Evolutionary conservation across 2,113 vertebrate species (phyloP).

Genomic region (Lagopus leucura): DNA sequence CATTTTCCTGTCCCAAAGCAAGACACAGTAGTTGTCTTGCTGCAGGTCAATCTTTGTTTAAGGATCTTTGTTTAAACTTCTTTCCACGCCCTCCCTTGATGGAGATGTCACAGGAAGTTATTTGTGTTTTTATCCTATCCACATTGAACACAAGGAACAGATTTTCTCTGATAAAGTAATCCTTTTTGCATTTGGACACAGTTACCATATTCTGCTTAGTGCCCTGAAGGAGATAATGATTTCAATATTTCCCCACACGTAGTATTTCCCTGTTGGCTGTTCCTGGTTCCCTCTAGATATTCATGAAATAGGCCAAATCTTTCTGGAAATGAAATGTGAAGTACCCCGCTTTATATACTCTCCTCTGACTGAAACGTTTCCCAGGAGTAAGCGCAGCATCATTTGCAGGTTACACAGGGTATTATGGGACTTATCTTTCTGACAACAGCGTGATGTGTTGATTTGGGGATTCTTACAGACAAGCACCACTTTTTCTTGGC

Average conservation of each 20-base stretch:
- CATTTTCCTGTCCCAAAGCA: slow-evolving; percentile 19
- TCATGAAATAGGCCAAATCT: slow-evolving; percentile 20
- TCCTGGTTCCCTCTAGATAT: neutral
- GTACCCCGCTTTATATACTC: slow-evolving; percentile 17
- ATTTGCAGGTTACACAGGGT: neutral
- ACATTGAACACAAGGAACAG: accelerated
- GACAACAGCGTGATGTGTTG: neutral
- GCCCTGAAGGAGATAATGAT: neutral
- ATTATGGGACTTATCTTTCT: neutral
- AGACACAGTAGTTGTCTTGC: neutral
- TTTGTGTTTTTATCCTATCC: neutral
- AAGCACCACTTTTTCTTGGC: neutral
- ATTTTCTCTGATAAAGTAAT: neutral
- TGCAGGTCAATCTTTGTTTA: neutral
- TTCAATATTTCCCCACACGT: neutral
- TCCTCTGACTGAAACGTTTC: neutral
- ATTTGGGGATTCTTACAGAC: neutral
- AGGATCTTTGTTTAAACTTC: neutral
- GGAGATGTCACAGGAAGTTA: neutral
- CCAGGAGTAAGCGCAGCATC: neutral
- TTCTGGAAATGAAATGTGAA: slow-evolving; percentile 12
- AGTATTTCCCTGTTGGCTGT: neutral
- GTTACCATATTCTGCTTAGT: accelerated
- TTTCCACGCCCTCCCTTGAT: neutral
- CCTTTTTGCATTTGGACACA: neutral